These are phyloP conservation scores for Parambassis ranga DNA, from an alignment of 2,797 vertebrate species.

Conservation along the genomic window DNA sequence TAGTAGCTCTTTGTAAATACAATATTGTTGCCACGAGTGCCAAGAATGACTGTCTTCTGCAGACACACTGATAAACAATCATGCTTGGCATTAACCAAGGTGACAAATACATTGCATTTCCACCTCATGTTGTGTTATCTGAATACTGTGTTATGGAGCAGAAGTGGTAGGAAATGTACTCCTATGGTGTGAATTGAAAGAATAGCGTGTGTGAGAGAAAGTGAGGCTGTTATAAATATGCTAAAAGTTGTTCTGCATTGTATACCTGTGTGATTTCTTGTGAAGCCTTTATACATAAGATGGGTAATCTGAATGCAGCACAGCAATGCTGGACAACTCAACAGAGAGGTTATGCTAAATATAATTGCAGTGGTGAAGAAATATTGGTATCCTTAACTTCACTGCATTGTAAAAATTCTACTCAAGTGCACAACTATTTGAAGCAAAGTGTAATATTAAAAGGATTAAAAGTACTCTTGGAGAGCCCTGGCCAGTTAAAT, in stretches of 20 bases:
- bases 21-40: neutral
- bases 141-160: neutral
- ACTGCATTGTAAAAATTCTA: too few species aligned
- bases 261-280: neutral
- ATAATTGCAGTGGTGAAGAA: neutral
- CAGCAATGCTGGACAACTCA: fast-evolving
- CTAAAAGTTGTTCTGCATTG: neutral
- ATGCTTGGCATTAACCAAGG: neutral
- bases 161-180: neutral
- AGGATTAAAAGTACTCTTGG: too few species aligned
- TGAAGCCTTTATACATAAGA: neutral
- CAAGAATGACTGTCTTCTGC: neutral
- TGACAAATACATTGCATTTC: neutral
- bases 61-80: neutral
- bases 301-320: neutral
- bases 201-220: neutral
- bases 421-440: too few species aligned
- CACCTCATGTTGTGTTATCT: neutral
- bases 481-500: too few species aligned
- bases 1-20: neutral
- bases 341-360: neutral
- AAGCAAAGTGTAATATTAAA: too few species aligned
- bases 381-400: too few species aligned
- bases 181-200: neutral
- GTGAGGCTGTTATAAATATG: neutral